Base-by-base conservation (phyloP, 1,140 invertebrate species). In the Penaeus chinensis region DNA sequence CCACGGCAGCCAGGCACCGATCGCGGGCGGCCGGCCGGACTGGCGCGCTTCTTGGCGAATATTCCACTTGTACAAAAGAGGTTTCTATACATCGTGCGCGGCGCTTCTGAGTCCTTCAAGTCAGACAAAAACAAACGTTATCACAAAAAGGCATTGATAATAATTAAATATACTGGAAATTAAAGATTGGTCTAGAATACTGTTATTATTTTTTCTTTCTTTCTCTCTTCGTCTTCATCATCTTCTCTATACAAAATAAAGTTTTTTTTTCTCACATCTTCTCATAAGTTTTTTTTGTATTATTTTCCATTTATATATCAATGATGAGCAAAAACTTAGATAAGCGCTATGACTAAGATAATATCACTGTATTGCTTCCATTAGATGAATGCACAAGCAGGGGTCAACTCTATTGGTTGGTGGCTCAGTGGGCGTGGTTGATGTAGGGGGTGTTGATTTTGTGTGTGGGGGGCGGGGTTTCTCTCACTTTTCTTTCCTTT, bases 281-380 rank as follows among this genome's bases (percentile, higher is more conserved):
- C 62, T 80, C n/a, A 71, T 71, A 71, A 84, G 80, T 87, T 81
- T 87, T 87, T 82, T 54, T 54, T 54, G 54, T 54, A 54, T 10
- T 54, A 54, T 54, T 54, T 54, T 54, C 81, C 80, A 74, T 82
- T 78, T 77, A 85, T 87, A 87, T 87, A 87, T 87, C 86, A 87
- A 87, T 87, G 82, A 88, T 88, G 87, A 88, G 87, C 87, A 88
- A 88, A 82, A 88, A 88, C 87, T 88, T 88, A 88, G 87, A 84
- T 88, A 88, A 88, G 87, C 87, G 84, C 87, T 88, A 88, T 88
- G 87, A 88, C 87, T 88, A 88, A 88, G 87, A 81, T 88, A 88
- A 88, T 88, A 88, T 88, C 87, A 88, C 87, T 88, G 87, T 88
- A 88, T 88, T 88, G 87, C 87, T 88, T 88, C 82, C 87, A 88